Conservation (phyloP, 2,797 vertebrate genomes). For the Sebastes cheni region DNA sequence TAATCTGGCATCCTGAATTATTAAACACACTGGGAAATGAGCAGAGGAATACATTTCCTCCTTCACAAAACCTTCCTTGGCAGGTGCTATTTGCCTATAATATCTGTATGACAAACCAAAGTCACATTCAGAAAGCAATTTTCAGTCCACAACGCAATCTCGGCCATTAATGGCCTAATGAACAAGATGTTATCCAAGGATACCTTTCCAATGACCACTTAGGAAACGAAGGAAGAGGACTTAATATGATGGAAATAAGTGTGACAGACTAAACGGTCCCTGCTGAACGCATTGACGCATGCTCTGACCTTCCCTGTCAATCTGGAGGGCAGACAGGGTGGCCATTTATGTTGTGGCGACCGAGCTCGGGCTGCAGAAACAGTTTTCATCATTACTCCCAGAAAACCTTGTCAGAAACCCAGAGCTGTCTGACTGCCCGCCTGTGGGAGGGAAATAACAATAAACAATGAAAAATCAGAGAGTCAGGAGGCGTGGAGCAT, state of each 20-base stretch:
- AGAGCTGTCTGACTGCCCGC: slow-evolving; percentile 38
- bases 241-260: slow-evolving; percentile 82
- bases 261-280: slow-evolving; percentile 75
- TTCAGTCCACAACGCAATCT: slow-evolving; percentile 63
- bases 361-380: slow-evolving; percentile 42
- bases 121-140: slow-evolving; percentile 76
- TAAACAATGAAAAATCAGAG: slow-evolving; percentile 50
- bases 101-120: slow-evolving; percentile 69
- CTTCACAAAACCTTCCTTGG: slow-evolving; percentile 44
- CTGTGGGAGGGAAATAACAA: slow-evolving; percentile 52
- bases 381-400: slow-evolving; percentile 58
- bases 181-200: slow-evolving; percentile 77
- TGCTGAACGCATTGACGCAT: slow-evolving; percentile 61
- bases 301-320: slow-evolving; percentile 78
- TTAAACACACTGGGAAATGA: slow-evolving; percentile 62
- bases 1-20: slow-evolving; percentile 62
- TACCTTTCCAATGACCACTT: slow-evolving; percentile 69
- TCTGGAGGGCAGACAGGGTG: slow-evolving; percentile 70
- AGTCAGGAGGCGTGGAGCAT: slow-evolving; percentile 29
- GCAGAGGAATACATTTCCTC: slow-evolving; percentile 44
- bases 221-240: slow-evolving; percentile 65
- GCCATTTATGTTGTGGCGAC: slow-evolving; percentile 59
- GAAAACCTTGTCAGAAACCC: slow-evolving; percentile 48
- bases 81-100: slow-evolving; percentile 53
- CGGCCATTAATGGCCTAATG: slow-evolving; percentile 73